Evolutionary conservation across 2,888 invertebrate species (phyloP), one percentile per base, ranked within the genome.

Genomic region (Ectemnius continuus): DNA sequence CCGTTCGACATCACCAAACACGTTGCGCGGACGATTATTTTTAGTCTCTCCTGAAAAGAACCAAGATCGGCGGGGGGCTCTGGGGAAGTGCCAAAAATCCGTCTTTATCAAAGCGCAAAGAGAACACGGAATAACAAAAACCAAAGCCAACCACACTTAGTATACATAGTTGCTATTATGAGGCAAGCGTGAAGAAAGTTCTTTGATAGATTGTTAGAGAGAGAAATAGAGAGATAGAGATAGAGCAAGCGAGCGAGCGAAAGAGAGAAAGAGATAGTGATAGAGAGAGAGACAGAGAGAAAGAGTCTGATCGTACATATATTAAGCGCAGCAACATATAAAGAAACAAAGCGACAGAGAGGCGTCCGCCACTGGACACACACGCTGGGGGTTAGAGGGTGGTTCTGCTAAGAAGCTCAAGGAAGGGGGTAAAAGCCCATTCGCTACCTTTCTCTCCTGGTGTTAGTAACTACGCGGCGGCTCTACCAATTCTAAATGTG

Each of bases 1-100:
- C 61, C 61, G 6, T 16, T 61, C 65, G 70, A 61, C 86, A 89
- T 90, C 89, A 90, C 90, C 89, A 89, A 89, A 89, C 89, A 87
- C 84, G 85, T 86, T 84, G 59, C 84, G 71, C 78, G 75, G 52
- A 80, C 80, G 73, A 82, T 75, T 72, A 79, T 79, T 83, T 84
- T 79, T 76, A 80, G 79, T 84, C 76, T 36, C 36, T 85, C 87
- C 88, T 88, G 88, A 84, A 87, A 89, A 86, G 83, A 85, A 85
- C 82, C 76, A 76, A 82, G 75, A 83, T 79, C 76, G 77, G 79
- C 79, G 70, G 67, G 59, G 66, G 75, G 71, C 67, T 64, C 61
- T 70, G 64, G 70, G 74, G 58, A 76, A 69, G 84, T 83, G 85
- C 84, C 82, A 86, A 85, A 87, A 86, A 88, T 88, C 86, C 87